These are phyloP conservation scores for Lutraria rhynchaena DNA, from an alignment of 1,140 invertebrate genomes.

Conservation along the genomic window DNA sequence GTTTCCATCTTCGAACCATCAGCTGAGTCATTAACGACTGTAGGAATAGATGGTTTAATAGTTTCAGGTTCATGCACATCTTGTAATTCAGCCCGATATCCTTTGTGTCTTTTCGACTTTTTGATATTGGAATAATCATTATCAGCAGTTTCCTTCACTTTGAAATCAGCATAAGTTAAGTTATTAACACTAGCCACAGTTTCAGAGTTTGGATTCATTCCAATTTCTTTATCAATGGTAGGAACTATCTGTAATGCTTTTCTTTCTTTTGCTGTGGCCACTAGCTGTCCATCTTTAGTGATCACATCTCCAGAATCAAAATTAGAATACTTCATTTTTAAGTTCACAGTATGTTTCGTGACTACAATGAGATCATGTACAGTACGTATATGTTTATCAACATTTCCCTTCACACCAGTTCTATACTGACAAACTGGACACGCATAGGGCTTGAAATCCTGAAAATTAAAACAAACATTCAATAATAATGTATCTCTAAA, in stretches of 20 bases:
- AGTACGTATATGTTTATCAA: conserved; percentile 57
- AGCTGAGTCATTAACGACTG: conserved; percentile 1
- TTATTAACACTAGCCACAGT: conserved; percentile 7
- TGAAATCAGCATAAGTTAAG: conserved; percentile 12
- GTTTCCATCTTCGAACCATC: conserved; percentile 20
- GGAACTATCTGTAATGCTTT: conserved; percentile 39
- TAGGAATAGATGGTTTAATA: not conserved
- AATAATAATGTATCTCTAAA: no score
- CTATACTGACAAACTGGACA: conserved; percentile 53
- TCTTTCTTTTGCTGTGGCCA: conserved; percentile 27
- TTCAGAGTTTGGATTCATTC: not conserved
- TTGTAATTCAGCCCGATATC: not conserved
- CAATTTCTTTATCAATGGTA: conserved; percentile 41
- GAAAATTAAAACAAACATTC: not conserved
- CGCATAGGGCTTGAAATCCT: conserved; percentile 57
- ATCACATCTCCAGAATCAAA: conserved; percentile 52
- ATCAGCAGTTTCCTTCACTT: conserved; percentile 13
- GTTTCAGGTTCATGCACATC: not conserved
- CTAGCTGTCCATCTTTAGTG: conserved; percentile 47
- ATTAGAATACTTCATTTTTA: conserved; percentile 54
- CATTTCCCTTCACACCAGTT: conserved; percentile 61
- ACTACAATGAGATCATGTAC: conserved; percentile 55
- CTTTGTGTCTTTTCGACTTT: conserved; percentile 19
- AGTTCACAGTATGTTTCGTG: conserved; percentile 56
- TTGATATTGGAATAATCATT: conserved; percentile 13